Evolutionary conservation across 2,113 vertebrate species (phyloP), one percentile per base, ranked within the genome.

Genomic region (Prunella himalayana): DNA sequence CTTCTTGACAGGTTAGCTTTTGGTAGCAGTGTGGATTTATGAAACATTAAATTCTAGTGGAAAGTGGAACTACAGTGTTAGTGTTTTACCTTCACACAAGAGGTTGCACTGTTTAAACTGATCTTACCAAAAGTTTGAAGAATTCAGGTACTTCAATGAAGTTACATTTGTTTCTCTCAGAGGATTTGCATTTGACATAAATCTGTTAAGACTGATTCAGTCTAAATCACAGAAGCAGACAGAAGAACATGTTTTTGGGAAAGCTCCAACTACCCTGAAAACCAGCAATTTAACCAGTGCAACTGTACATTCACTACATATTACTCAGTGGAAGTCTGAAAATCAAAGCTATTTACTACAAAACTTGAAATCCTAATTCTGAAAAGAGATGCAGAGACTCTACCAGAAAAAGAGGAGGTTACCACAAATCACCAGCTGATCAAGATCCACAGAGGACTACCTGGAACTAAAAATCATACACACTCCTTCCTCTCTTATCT

Each of bases 401-500:
- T 93, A 96, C 85, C 96, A 87, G 94, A 72, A 64, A 64, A 60
- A 37, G 88, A 68, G 0, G 90, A 66, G 35, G 54, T 95, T 85
- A 95, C 53, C 92, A 94, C 78, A 96, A 68, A 90, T 68, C 94
- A 91, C 53, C 53, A 13, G 78, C 54, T 79, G 87, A 79, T 82
- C 87, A 85, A 94, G 82, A 66, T 85, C 82, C 90, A 79, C 85
- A 91, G 82, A 75, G 45, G 66, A 72, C 95, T 85, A 94, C 92
- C 93, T 97, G 95, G 87, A 94, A 91, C 92, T 97, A 96, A 92
- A 94, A 95, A 63, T 35, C 90, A 92, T 16, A 91, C 18, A 84
- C 27, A 90, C 20, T 87, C 78, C 92, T 95, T 95, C 78, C 95
- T 91, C 60, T 95, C 87, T 93, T 56, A 88, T 82, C 94, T 94